Conservation (phyloP, 2,113 vertebrate species). For the Mustela lutreola region DNA sequence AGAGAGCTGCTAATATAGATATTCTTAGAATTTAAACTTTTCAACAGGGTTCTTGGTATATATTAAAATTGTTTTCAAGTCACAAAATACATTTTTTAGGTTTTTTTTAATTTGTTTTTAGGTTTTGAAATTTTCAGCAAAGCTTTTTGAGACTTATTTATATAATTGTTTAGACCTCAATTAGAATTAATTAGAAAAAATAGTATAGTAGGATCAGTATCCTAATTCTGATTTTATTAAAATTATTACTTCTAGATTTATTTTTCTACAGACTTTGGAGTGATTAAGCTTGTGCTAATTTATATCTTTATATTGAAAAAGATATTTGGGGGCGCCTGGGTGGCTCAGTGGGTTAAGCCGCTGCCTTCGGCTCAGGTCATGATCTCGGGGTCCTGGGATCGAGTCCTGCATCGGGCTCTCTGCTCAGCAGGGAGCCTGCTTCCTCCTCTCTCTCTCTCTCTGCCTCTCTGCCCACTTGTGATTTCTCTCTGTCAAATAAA, state of each 20-base stretch:
- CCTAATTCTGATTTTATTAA: background rate
- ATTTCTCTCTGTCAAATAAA: no score
- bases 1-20: background rate
- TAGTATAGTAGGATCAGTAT: background rate
- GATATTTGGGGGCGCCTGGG: background rate
- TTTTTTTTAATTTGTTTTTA: background rate
- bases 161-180: background rate
- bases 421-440: no score
- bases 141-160: background rate
- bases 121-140: slow-evolving; percentile 11
- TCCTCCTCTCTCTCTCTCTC: no score
- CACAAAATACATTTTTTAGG: background rate
- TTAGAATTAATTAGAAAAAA: slow-evolving; percentile 37
- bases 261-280: background rate
- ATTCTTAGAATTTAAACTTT: background rate
- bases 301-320: slow-evolving; percentile 26
- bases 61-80: slow-evolving; percentile 49
- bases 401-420: no score
- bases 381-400: no score
- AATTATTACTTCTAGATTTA: background rate
- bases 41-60: background rate
- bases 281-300: background rate
- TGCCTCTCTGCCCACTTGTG: no score
- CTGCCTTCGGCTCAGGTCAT: no score
- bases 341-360: no score